Conservation (phyloP, 2,113 vertebrate species). For the Lampris megalopsis region DNA sequence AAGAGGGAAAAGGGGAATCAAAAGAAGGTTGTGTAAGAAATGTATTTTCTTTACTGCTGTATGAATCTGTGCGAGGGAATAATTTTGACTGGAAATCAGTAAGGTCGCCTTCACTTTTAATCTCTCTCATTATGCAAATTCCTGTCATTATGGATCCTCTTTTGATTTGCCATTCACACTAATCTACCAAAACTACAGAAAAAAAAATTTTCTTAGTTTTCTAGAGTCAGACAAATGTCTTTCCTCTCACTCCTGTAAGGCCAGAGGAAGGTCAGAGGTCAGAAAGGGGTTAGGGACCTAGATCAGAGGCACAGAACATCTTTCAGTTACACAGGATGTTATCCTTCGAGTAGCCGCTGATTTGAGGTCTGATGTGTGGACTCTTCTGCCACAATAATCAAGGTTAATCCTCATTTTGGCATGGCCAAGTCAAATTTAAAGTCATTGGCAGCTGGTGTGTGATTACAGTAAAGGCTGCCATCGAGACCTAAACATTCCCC, state of each 20-base stretch:
- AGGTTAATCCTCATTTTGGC: too few relatives aligned
- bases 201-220: slow-evolving; percentile 41
- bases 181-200: slow-evolving; percentile 31
- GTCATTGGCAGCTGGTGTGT: slow-evolving; percentile 37
- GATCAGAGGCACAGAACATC: slow-evolving; percentile 15
- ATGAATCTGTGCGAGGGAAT: too few relatives aligned
- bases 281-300: slow-evolving; percentile 44
- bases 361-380: slow-evolving; percentile 12
- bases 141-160: slow-evolving; percentile 18
- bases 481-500: slow-evolving; percentile 10
- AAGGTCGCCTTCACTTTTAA: slow-evolving; percentile 1
- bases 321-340: slow-evolving; percentile 28
- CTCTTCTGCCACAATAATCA: too few relatives aligned
- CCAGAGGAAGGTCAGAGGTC: slow-evolving; percentile 61
- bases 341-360: slow-evolving; percentile 24
- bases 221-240: slow-evolving; percentile 42
- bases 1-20: too few relatives aligned
- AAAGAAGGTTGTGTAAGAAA: too few relatives aligned
- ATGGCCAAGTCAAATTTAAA: slow-evolving; percentile 28
- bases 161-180: slow-evolving; percentile 53
- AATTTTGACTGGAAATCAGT: neutral
- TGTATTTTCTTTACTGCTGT: too few relatives aligned
- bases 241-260: slow-evolving; percentile 24
- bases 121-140: slow-evolving; percentile 13
- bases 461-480: slow-evolving; percentile 40